Percentiles rank a stretch among this genome's conserved stretches.
These are phyloP conservation scores for Thrips palmi DNA, from an alignment of 1,140 invertebrate genomes.

Conservation along the genomic window DNA sequence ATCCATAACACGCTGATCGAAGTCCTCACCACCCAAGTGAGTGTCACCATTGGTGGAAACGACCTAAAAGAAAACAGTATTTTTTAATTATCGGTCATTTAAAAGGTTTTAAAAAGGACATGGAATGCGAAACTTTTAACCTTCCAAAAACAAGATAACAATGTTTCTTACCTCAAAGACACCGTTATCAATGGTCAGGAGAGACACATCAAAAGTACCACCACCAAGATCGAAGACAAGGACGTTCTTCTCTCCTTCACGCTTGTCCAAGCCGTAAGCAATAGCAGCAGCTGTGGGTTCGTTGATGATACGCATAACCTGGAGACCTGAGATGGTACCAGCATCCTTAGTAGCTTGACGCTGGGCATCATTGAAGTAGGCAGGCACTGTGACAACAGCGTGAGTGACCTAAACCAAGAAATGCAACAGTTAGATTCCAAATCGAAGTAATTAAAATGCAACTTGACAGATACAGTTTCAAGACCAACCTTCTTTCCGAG, in stretches of 20 bases:
- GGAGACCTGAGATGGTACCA: conserved; percentile 76
- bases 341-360: conserved; percentile 92
- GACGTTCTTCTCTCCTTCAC: conserved; percentile 97
- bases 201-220: conserved; percentile 98
- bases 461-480: background rate
- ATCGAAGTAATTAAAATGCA: background rate
- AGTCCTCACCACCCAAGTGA: conserved; percentile 96
- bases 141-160: background rate
- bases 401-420: conserved; percentile 54
- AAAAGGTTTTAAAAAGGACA: background rate
- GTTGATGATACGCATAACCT: conserved; percentile 98
- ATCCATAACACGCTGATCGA: conserved; percentile 96
- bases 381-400: conserved; percentile 95
- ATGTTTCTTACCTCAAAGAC: conserved; percentile 42
- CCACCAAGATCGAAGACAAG: conserved; percentile 98
- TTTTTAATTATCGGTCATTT: background rate
- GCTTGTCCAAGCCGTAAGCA: conserved; percentile 98
- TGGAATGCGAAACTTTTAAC: background rate
- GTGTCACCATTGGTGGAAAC: conserved; percentile 98
- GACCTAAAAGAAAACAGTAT: conserved; percentile 32
- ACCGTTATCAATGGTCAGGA: conserved; percentile 97
- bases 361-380: conserved; percentile 97
- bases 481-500: conserved; percentile 58
- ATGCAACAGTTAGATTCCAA: background rate
- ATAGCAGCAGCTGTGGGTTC: conserved; percentile 99